Evolutionary conservation across 2,113 vertebrate genomes (phyloP).

Genomic region (Chamaetylas fuelleborni): DNA sequence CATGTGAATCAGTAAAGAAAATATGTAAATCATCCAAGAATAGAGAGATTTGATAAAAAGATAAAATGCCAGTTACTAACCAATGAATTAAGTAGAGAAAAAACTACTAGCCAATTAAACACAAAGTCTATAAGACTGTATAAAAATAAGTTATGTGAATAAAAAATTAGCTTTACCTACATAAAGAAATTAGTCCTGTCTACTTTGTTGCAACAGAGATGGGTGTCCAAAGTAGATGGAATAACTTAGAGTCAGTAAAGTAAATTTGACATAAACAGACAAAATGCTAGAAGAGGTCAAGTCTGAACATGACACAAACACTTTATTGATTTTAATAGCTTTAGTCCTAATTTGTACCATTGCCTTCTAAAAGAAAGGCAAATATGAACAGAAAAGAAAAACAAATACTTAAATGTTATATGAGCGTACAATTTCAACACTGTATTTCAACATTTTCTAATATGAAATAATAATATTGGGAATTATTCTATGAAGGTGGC

Average conservation of each 20-base stretch:
- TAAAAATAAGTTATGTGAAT: no score
- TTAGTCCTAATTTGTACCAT: background rate
- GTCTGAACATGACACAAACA: background rate
- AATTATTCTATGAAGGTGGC: background rate
- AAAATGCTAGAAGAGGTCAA: background rate
- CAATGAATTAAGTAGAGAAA: no score
- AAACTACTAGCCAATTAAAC: no score
- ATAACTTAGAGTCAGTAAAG: background rate
- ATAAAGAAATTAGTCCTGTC: no score
- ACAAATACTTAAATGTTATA: background rate
- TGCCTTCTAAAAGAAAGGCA: background rate
- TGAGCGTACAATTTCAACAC: background rate
- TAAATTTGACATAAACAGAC: background rate
- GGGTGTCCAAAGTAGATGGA: background rate
- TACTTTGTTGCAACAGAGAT: background rate
- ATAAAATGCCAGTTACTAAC: no score
- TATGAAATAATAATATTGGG: background rate
- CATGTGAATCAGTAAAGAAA: no score
- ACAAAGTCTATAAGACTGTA: no score
- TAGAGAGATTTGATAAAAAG: no score
- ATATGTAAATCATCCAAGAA: no score
- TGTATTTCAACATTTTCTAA: background rate
- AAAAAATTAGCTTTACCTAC: no score
- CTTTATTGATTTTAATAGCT: background rate
- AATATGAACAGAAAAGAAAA: background rate